Base-by-base conservation (phyloP, 2,888 invertebrate genomes). In the Pseudococcus jackbeardsleyi region DNA sequence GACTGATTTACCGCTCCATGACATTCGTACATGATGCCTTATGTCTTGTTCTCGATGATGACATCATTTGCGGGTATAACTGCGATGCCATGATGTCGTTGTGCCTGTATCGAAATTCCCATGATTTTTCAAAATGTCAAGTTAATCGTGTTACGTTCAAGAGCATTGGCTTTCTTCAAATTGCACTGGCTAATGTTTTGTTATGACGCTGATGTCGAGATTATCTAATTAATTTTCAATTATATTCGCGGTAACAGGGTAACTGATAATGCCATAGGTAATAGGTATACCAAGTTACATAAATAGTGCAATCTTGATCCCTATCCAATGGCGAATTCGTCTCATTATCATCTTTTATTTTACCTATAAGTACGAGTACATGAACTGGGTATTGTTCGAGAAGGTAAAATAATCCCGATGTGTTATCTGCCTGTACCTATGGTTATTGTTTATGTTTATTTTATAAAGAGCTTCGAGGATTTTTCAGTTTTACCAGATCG, bases 111-210 rank as follows among this genome's bases (percentile, higher is more conserved):
- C 77, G 77, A 82, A 82, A 82, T 82, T 82, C 79, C 12, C 79
- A 82, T 82, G 79, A 82, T 82, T 82, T 82, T 82, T 82, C 79
- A 82, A 82, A 82, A 82, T 82, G 79, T 82, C 79, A 82, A 82
- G 33, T 82, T 82, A 42, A 82, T 82, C 46, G 79, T 46, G 39
- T 82, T 46, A 46, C 79, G 79, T 82, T 82, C 46, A 46, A 42
- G 46, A 82, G 42, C 79, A 46, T n/a, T 19, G 19, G 11, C 22
- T 82, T 82, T 46, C 6, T 64, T 64, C 64, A 19, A 64, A 64
- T 19, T 22, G 64, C 15, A 22, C 9, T 64, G 22, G 2, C 22
- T 22, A 15, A 17, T n/a, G n/a, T 59, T 4, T 11, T n/a, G n/a
- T 12, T 64, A 64, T 22, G 26, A 82, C 19, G 42, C 46, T 12